Percentiles rank a stretch among this genome's conserved stretches.
Evolutionary conservation across 2,113 vertebrate genomes (phyloP).

Genomic region (Ictalurus furcatus): DNA sequence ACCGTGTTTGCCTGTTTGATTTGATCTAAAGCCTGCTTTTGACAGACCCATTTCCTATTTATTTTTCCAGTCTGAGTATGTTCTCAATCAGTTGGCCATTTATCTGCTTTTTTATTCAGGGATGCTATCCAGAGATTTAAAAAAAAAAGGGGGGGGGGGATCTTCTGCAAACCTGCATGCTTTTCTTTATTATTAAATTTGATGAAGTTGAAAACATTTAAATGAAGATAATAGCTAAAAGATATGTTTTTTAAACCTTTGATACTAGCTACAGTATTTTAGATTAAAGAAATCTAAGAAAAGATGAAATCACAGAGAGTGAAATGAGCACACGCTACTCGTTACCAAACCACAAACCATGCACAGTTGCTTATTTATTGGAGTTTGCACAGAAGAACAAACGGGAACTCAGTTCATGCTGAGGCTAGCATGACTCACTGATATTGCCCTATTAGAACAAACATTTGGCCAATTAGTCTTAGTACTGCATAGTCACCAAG

Average conservation of each 20-base stretch:
- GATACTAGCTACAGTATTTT: slow-evolving; percentile 18
- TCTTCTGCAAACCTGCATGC: neutral
- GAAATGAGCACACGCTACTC: neutral
- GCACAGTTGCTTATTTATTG: slow-evolving; percentile 8
- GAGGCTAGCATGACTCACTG: neutral
- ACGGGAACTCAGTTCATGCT: neutral
- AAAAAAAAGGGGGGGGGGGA: neutral
- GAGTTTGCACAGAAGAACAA: neutral
- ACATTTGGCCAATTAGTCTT: slow-evolving; percentile 13
- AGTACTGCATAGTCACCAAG: neutral
- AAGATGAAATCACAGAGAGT: neutral
- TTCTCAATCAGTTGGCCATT: slow-evolving; percentile 22
- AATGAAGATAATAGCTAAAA: slow-evolving; percentile 6
- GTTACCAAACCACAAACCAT: neutral
- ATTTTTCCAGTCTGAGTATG: slow-evolving; percentile 11
- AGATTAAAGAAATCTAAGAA: neutral
- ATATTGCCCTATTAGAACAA: neutral
- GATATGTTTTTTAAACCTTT: neutral
- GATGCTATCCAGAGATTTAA: slow-evolving; percentile 4
- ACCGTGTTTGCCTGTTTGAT: slow-evolving; percentile 37
- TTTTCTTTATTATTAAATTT: neutral
- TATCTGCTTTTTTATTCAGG: neutral
- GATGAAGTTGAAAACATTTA: neutral
- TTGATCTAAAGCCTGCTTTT: slow-evolving; percentile 14
- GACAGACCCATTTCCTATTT: slow-evolving; percentile 39